Evolutionary conservation across 2,797 vertebrate genomes (phyloP).

Genomic region (Peromyscus aztecus): DNA sequence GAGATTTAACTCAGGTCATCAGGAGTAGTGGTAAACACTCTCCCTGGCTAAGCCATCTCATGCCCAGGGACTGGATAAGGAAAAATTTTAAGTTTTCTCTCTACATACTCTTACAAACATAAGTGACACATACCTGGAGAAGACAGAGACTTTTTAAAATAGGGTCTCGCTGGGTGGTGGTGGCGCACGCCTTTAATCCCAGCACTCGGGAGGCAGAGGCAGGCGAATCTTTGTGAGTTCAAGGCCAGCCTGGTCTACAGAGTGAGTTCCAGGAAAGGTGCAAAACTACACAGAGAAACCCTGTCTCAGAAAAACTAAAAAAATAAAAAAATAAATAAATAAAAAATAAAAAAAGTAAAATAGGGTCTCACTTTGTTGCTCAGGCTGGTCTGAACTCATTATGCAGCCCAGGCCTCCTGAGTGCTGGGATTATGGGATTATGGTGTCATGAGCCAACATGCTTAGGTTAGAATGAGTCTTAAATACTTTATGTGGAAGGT

Average conservation of each 20-base stretch:
- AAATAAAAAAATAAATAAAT: no score
- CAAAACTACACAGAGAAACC: no score
- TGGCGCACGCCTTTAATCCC: no score
- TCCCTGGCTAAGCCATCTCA: neutral
- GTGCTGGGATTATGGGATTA: neutral
- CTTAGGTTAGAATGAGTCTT: slow-evolving; percentile 33
- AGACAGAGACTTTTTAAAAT: neutral
- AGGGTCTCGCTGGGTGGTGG: no score
- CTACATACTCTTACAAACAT: neutral
- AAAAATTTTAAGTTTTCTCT: neutral
- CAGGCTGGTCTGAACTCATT: neutral
- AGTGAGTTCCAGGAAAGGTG: no score
- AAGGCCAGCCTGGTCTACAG: no score
- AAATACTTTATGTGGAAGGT: neutral
- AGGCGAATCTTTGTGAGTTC: no score
- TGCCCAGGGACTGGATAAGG: neutral
- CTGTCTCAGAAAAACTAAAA: no score
- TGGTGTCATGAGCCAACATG: neutral
- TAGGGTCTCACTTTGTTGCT: neutral
- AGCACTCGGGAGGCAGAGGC: no score
- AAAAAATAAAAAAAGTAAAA: no score
- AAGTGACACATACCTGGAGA: neutral
- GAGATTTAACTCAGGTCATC: neutral
- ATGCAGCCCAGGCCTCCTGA: neutral
- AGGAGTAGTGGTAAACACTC: neutral